Conservation (phyloP, 2,113 vertebrate genomes). For the Corapipo altera region DNA sequence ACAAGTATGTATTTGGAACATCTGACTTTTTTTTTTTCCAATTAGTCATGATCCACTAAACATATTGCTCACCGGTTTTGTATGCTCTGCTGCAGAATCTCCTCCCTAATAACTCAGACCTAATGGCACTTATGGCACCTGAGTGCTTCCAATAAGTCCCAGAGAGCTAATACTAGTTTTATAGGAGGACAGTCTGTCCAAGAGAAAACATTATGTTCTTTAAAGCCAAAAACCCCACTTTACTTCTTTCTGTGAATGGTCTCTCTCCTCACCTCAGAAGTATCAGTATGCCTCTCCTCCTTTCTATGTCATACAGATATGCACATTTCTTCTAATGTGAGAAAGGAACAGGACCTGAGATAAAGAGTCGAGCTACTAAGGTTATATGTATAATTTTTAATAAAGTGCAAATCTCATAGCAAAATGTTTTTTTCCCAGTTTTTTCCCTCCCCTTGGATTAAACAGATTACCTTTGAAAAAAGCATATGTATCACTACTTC, state of each 20-base stretch:
- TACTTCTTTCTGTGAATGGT: background rate
- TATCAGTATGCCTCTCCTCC: background rate
- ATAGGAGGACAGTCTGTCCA: slow-evolving; percentile 23
- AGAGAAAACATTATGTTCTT: slow-evolving; percentile 21
- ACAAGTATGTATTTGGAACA: slow-evolving; percentile 7
- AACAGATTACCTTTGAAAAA: background rate
- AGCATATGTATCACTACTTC: background rate
- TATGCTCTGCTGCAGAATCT: background rate
- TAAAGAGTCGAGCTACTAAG: background rate
- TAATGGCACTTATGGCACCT: slow-evolving; percentile 27
- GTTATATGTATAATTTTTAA: background rate
- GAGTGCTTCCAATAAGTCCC: background rate
- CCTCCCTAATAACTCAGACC: slow-evolving; percentile 32
- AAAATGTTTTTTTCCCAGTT: background rate
- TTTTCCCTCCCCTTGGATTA: background rate
- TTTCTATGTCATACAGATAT: background rate
- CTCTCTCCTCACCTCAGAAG: background rate
- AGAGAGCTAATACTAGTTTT: slow-evolving; percentile 29
- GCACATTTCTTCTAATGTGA: background rate
- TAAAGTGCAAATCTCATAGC: background rate
- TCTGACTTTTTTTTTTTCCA: background rate
- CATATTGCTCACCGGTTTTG: background rate
- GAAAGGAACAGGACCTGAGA: background rate
- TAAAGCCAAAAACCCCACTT: slow-evolving; percentile 44
- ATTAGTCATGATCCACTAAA: slow-evolving; percentile 14